Conservation (phyloP, 1,140 invertebrate species). For the Lasioglossum baleicum region DNA sequence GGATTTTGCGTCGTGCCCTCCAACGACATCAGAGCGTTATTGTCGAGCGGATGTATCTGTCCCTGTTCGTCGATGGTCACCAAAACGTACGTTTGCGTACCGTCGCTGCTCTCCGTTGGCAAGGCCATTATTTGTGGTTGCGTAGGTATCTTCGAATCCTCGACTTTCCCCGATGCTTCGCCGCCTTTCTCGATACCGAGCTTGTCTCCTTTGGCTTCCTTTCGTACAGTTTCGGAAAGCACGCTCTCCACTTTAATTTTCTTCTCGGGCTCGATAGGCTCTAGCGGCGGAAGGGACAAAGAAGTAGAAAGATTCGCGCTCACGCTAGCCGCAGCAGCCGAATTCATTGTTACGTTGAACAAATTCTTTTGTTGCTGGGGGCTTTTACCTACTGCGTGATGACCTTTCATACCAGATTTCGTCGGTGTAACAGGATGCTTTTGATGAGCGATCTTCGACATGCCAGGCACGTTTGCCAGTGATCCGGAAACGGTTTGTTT, state of each 20-base stretch:
- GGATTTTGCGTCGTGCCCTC: constrained; percentile 73
- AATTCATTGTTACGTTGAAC: constrained; percentile 56
- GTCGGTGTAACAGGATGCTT: constrained; percentile 28
- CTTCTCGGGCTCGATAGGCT: constrained; percentile 66
- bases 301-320: constrained; percentile 41
- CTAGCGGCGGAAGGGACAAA: constrained; percentile 45
- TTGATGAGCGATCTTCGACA: constrained; percentile 35
- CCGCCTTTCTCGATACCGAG: constrained; percentile 64
- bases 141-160: constrained; percentile 73
- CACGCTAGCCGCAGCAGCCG: constrained; percentile 31
- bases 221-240: constrained; percentile 27
- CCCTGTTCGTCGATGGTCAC: constrained; percentile 85
- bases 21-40: constrained; percentile 81
- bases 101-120: constrained; percentile 84
- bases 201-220: constrained; percentile 65
- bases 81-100: constrained; percentile 83
- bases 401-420: constrained; percentile 43
- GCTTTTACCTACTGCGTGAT: constrained; percentile 29
- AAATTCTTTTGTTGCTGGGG: constrained; percentile 53
- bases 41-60: constrained; percentile 85
- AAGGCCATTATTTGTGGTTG: constrained; percentile 85
- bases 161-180: constrained; percentile 59
- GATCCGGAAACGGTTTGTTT: constrained; percentile 31
- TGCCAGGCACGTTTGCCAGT: constrained; percentile 21
- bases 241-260: constrained; percentile 56